phyloP scores from a whole-genome alignment of 2,113 vertebrate genomes.

The Progne subis region DNA sequence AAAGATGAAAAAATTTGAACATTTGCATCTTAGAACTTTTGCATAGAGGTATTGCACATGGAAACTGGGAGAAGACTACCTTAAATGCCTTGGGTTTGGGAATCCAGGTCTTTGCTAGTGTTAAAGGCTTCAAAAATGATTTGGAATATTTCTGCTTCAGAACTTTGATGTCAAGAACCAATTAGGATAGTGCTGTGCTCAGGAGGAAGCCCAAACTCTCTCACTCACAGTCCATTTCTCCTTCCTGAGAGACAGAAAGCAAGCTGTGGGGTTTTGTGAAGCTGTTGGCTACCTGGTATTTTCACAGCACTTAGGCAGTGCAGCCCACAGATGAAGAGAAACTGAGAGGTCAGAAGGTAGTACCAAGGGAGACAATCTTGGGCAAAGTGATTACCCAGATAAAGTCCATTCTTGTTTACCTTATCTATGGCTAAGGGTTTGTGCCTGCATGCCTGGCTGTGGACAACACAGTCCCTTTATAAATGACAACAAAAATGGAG shows the following conservation, averaged over 20 bases:
- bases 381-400: background rate
- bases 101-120: background rate
- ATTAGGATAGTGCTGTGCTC: background rate
- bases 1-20: background rate
- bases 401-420: background rate
- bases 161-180: background rate
- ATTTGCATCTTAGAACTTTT: background rate
- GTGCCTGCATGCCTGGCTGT: background rate
- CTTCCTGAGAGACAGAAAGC: background rate
- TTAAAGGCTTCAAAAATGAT: background rate
- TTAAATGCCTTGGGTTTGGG: background rate
- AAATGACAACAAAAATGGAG: background rate
- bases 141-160: background rate
- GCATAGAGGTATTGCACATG: background rate
- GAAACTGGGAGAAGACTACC: background rate
- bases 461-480: background rate
- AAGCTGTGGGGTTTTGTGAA: background rate
- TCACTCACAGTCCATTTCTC: background rate
- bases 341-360: background rate
- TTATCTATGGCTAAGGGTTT: background rate
- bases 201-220: background rate
- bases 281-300: background rate
- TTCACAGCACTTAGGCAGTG: background rate
- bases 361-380: background rate
- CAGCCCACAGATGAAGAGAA: background rate